Evolutionary conservation across 1,140 invertebrate genomes (phyloP).

Genomic region (Drosophila busckii): DNA sequence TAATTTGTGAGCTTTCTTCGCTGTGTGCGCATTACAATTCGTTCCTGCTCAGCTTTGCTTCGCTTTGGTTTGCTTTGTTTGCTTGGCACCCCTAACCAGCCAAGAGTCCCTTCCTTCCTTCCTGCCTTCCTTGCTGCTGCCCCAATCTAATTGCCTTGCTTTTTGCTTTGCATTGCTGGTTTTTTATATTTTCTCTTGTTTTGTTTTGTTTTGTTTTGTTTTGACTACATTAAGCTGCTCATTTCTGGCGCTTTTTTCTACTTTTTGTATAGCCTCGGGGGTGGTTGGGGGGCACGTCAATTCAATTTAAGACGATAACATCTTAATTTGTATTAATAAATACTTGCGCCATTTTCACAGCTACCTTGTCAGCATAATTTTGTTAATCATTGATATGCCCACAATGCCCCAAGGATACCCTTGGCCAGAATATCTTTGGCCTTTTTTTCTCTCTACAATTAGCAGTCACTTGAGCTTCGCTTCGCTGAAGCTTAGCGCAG

Average conservation of each 20-base stretch:
- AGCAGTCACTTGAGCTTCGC: too few relatives aligned
- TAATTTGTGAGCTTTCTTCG: slow-evolving; percentile 76
- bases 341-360: slow-evolving; percentile 41
- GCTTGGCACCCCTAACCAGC: slow-evolving; percentile 18
- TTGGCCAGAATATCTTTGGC: too few relatives aligned
- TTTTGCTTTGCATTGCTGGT: slow-evolving; percentile 4
- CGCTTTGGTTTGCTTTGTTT: slow-evolving; percentile 13
- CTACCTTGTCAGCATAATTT: slow-evolving; percentile 31
- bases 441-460: too few relatives aligned
- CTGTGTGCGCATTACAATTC: slow-evolving; percentile 70
- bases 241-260: slow-evolving; percentile 37
- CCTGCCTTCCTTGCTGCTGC: too few relatives aligned
- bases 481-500: too few relatives aligned
- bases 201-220: slow-evolving; percentile 18
- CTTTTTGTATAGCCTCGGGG: neutral
- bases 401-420: too few relatives aligned
- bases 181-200: slow-evolving; percentile 10
- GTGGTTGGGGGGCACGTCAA: slow-evolving; percentile 12
- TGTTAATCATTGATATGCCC: slow-evolving; percentile 28
- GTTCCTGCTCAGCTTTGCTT: slow-evolving; percentile 15
- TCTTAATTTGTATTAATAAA: slow-evolving; percentile 74
- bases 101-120: slow-evolving; percentile 20
- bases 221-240: slow-evolving; percentile 66
- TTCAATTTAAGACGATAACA: slow-evolving; percentile 72
- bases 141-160: too few relatives aligned